Percentiles rank a stretch among this genome's conserved stretches.
These are phyloP conservation scores for Pycnomerus fuliginosus DNA, from an alignment of 2,888 invertebrate species.

Conservation along the genomic window DNA sequence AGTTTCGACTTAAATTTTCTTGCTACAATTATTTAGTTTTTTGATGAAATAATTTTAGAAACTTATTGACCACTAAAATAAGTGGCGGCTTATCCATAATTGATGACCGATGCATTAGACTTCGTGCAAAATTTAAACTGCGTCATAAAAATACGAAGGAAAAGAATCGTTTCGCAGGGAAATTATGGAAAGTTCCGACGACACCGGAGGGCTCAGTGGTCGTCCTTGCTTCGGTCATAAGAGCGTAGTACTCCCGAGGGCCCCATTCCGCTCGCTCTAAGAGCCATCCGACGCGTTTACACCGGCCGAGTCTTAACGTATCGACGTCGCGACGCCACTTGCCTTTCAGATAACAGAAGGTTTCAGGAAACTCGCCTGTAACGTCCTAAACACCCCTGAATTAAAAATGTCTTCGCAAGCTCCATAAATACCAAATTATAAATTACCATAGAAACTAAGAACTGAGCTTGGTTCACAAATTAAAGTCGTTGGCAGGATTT, in stretches of 20 bases:
- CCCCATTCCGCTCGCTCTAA: slow-evolving; percentile 13
- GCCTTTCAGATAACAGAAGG: slow-evolving; percentile 13
- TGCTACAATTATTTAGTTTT: too few relatives aligned
- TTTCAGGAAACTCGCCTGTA: too few relatives aligned
- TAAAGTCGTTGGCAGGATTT: slow-evolving; percentile 20
- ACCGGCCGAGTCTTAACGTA: slow-evolving; percentile 13
- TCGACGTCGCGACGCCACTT: slow-evolving; percentile 11
- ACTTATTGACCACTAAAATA: too few relatives aligned
- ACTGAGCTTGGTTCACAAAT: slow-evolving; percentile 13
- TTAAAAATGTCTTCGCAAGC: too few relatives aligned
- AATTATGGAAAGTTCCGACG: slow-evolving; percentile 15
- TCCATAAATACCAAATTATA: slow-evolving; percentile 3
- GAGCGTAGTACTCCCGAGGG: slow-evolving; percentile 20
- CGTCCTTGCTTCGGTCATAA: slow-evolving; percentile 18
- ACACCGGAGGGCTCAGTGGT: slow-evolving; percentile 20
- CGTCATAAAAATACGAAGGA: slow-evolving; percentile 11
- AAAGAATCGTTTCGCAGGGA: slow-evolving; percentile 14
- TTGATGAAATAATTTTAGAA: too few relatives aligned
- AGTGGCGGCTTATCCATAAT: slow-evolving; percentile 10
- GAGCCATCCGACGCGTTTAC: slow-evolving; percentile 19
- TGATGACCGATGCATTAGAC: slow-evolving; percentile 10
- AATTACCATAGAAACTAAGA: slow-evolving; percentile 10
- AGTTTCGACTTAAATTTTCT: too few relatives aligned
- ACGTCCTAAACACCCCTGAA: too few relatives aligned
- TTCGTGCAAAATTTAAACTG: slow-evolving; percentile 5